A percentile compares a stretch with the other conserved stretches of the same genome.
These are phyloP conservation scores for Agapornis roseicollis DNA, from an alignment of 2,113 vertebrate species.

Conservation along the genomic window DNA sequence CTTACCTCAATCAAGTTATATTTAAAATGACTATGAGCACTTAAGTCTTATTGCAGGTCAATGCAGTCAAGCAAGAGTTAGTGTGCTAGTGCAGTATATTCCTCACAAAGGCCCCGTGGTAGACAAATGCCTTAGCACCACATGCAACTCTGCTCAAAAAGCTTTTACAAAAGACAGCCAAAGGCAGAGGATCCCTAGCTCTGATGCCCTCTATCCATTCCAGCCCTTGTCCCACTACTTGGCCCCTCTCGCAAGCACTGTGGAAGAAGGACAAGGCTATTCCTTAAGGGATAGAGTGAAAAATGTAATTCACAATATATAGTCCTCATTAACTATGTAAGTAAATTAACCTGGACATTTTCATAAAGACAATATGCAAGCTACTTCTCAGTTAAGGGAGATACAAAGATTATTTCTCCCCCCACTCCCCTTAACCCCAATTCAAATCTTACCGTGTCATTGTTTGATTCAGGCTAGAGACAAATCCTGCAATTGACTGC, in stretches of 20 bases:
- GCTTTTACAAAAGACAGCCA: not conserved
- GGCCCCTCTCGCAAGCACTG: not conserved
- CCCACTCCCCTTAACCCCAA: not conserved
- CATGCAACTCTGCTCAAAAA: not conserved
- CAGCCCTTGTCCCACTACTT: not conserved
- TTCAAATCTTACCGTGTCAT: conserved; percentile 84
- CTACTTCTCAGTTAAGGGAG: not conserved
- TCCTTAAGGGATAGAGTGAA: not conserved
- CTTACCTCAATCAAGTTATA: not conserved
- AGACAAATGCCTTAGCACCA: not conserved
- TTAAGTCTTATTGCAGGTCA: not conserved
- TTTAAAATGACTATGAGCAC: not conserved
- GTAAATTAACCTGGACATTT: not conserved
- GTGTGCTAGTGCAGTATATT: rapidly evolving
- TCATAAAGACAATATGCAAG: not conserved
- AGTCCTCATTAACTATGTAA: not conserved
- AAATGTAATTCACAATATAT: not conserved
- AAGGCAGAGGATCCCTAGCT: not conserved
- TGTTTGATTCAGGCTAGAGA: conserved; percentile 88
- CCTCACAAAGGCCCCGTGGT: not conserved
- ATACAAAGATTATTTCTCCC: not conserved
- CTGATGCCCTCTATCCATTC: not conserved
- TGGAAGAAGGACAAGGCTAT: not conserved
- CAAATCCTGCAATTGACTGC: conserved; percentile 88
- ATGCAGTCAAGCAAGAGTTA: not conserved